Evolutionary conservation across 2,113 vertebrate genomes (phyloP).

Genomic region (Corapipo altera): DNA sequence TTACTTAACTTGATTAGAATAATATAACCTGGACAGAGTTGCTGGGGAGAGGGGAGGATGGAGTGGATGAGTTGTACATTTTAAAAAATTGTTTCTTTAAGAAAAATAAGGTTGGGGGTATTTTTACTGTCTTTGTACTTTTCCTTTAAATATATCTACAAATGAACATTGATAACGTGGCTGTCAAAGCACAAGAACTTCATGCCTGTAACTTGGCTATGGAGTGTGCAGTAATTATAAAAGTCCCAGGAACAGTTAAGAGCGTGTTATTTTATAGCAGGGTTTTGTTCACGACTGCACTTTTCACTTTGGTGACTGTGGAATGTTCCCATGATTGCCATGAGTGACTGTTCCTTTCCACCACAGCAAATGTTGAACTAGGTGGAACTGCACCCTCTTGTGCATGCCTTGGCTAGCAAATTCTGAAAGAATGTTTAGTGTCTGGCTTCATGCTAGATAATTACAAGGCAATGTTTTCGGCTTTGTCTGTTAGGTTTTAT

Average conservation of each 20-base stretch:
- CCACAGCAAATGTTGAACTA: fast-evolving
- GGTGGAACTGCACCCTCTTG: background rate
- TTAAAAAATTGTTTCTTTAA: background rate
- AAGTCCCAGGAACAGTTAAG: background rate
- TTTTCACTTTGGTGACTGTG: background rate
- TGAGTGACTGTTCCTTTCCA: background rate
- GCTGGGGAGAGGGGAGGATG: background rate
- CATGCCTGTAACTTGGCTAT: background rate
- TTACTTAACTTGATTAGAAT: background rate
- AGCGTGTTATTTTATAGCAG: background rate
- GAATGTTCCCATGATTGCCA: fast-evolving
- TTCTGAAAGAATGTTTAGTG: background rate
- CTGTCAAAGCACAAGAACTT: background rate
- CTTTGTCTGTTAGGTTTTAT: background rate
- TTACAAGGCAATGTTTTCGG: background rate
- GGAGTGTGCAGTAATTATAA: background rate
- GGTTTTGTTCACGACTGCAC: background rate
- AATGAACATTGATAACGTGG: background rate
- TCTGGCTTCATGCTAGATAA: background rate
- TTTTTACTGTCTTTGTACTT: background rate
- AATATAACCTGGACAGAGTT: background rate
- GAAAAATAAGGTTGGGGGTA: fast-evolving
- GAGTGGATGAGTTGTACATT: background rate
- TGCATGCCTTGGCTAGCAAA: background rate
- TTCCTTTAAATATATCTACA: background rate